Conservation (phyloP, 2,797 vertebrate genomes). For the Pogonophryne albipinna region DNA sequence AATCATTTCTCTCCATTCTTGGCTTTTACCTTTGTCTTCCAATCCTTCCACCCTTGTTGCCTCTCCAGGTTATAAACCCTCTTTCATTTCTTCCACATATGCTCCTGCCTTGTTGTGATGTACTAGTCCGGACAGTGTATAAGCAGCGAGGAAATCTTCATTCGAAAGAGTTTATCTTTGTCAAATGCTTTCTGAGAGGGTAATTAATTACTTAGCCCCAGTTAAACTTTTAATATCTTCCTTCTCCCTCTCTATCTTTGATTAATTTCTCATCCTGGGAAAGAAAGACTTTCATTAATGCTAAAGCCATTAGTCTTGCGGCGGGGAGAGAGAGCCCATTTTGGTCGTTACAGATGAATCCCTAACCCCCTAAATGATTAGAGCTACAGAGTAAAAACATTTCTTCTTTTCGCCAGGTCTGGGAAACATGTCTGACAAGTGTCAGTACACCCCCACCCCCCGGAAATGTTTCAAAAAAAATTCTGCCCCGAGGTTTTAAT, state of each 20-base stretch:
- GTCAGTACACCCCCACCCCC: conserved; percentile 10
- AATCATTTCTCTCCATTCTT: neutral
- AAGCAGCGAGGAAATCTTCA: conserved; percentile 63
- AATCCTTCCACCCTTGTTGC: neutral
- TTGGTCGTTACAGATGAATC: conserved; percentile 77
- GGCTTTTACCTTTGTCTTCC: neutral
- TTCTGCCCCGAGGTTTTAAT: neutral
- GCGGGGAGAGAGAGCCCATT: conserved; percentile 73
- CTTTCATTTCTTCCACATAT: neutral
- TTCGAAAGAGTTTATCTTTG: conserved; percentile 75
- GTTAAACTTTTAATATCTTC: conserved; percentile 87
- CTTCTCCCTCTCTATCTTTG: conserved; percentile 78
- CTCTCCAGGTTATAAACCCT: neutral
- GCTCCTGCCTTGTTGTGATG: conserved; percentile 18
- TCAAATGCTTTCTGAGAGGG: conserved; percentile 72
- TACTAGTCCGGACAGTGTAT: conserved; percentile 51
- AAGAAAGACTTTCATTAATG: conserved; percentile 87
- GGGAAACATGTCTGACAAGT: conserved; percentile 41
- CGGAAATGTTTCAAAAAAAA: neutral
- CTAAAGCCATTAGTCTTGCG: conserved; percentile 85
- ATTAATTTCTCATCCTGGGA: conserved; percentile 84
- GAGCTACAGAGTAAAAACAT: conserved; percentile 64
- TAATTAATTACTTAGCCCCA: conserved; percentile 80
- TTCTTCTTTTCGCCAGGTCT: conserved; percentile 39
- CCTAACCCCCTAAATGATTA: conserved; percentile 69